Base-by-base conservation (phyloP, 2,888 invertebrate species). In the Tetranychus piercei region DNA sequence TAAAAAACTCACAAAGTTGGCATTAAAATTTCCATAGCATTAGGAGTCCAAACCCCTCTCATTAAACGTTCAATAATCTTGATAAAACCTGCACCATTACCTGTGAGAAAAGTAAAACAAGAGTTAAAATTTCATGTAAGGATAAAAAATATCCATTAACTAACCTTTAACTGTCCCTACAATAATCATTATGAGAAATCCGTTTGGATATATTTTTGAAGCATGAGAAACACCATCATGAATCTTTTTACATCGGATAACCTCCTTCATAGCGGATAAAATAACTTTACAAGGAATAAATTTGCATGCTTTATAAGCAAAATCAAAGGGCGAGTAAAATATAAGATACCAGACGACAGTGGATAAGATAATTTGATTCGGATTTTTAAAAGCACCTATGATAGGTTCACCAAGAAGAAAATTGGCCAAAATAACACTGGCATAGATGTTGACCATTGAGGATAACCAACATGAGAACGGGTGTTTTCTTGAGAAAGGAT, bases 401-500 rank as follows among this genome's bases (percentile, higher is more conserved):
- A 95, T 89, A 11, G 97, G 94, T 85, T 99, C 99, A 64, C 97
- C 95, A 75, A 99, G 87, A 79, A 99, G 86, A 75, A 92, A 91
- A 83, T 94, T 94, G 81, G 92, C 92, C 78, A 99, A 87, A 88
- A 99, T 93, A 79, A 92, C 92, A 78, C 97, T 94, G 77, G 96
- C 92, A 86, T 96, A 99, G 80, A 96, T 94, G 77, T 95, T 91
- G 81, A 99, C 85, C 94, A 99, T 96, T 76, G 92, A 94, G 69
- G 96, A 94, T 77, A 99, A 85, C 96, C 96, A 99, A 83, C 95
- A 96, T 78, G 96, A 90, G 79, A 99, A 84, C 0, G 99, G 97
- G 84, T 99, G 97, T 84, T 95, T 95, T 77, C 99, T 87, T 70
- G 95, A 94, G 84, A 99, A 99, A 75, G 89, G 86, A 81, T 91